These are phyloP conservation scores for Augiades crinisus DNA, from an alignment of 2,888 invertebrate species.

Conservation along the genomic window DNA sequence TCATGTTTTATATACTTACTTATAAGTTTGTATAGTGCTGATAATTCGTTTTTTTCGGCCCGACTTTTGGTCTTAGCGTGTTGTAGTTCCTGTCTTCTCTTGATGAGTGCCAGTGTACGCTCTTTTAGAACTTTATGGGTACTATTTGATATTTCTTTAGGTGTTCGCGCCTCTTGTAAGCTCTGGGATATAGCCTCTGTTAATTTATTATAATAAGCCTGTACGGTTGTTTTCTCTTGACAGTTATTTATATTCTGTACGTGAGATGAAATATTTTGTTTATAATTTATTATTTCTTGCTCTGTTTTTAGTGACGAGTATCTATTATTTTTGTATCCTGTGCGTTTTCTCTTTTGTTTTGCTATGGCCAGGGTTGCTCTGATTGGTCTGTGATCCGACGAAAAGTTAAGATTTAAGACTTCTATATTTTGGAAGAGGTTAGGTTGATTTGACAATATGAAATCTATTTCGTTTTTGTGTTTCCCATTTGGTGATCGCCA, in stretches of 20 bases:
- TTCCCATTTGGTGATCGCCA: constrained; percentile 2
- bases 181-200: too few relatives aligned
- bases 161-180: too few relatives aligned
- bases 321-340: too few relatives aligned
- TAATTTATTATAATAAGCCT: too few relatives aligned
- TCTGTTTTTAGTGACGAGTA: too few relatives aligned
- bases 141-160: background rate
- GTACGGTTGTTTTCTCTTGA: too few relatives aligned
- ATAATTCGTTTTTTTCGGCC: background rate
- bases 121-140: constrained; percentile 4
- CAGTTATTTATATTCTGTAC: background rate
- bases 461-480: constrained; percentile 28
- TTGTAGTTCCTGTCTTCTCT: constrained; percentile 11
- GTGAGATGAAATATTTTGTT: too few relatives aligned
- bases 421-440: background rate
- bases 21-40: background rate
- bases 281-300: too few relatives aligned
- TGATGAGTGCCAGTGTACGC: constrained; percentile 2
- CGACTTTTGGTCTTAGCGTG: constrained; percentile 5
- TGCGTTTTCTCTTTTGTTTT: background rate
- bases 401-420: background rate
- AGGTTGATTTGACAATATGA: constrained; percentile 17
- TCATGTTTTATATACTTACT: too few relatives aligned
- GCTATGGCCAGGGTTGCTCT: background rate
- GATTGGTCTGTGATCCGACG: constrained; percentile 7